Conservation (phyloP, 2,888 invertebrate species). For the Papilio protenor region DNA sequence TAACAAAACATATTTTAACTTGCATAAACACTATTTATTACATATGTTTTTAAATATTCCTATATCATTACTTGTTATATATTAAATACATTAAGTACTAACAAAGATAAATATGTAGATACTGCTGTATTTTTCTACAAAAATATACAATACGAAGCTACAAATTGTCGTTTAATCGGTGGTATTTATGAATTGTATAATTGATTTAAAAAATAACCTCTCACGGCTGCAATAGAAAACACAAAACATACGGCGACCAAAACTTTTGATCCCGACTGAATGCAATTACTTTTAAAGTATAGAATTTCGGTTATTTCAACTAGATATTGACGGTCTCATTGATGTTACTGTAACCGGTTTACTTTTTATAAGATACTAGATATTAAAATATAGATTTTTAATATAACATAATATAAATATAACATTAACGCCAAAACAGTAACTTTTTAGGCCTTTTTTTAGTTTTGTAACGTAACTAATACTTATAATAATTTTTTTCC, state of each 20-base stretch:
- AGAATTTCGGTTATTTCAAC: not conserved
- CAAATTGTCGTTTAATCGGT: slow-evolving; percentile 30
- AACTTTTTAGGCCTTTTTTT: too few relatives aligned
- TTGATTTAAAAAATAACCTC: too few relatives aligned
- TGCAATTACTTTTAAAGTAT: too few relatives aligned
- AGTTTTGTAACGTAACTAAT: too few relatives aligned
- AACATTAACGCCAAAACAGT: too few relatives aligned
- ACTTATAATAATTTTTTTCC: too few relatives aligned
- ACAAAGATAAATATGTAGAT: not conserved
- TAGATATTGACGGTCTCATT: not conserved
- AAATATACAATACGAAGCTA: not conserved
- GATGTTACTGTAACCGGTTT: not conserved
- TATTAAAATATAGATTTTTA: too few relatives aligned
- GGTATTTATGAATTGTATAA: slow-evolving; percentile 10
- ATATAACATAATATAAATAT: too few relatives aligned
- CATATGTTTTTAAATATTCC: not conserved
- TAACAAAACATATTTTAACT: not conserved
- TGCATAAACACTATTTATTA: not conserved
- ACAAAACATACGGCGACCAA: too few relatives aligned
- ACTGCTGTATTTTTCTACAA: not conserved
- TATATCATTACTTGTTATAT: not conserved
- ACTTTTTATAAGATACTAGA: not conserved
- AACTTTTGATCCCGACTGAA: too few relatives aligned
- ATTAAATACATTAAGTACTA: slow-evolving; percentile 4
- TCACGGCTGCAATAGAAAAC: too few relatives aligned